Evolutionary conservation across 2,797 vertebrate genomes (phyloP).

Genomic region (Hydrocynus forskahlii): DNA sequence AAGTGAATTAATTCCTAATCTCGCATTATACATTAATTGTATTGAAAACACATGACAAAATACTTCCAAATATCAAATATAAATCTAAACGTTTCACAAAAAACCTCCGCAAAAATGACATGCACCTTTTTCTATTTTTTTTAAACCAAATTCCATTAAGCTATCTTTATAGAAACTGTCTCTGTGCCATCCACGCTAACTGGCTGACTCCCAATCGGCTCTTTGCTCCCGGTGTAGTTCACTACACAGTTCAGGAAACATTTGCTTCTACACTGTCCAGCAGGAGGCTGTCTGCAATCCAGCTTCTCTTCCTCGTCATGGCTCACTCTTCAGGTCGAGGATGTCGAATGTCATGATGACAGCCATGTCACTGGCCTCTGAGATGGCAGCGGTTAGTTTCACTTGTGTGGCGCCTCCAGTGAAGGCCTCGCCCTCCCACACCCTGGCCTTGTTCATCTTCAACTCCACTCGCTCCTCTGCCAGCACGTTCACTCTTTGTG

Average conservation of each 20-base stretch:
- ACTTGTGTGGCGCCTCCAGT: constrained; percentile 66
- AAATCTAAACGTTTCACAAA: not conserved
- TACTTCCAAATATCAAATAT: not conserved
- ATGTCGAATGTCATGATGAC: constrained; percentile 80
- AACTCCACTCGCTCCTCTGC: constrained; percentile 73
- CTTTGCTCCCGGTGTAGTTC: not conserved
- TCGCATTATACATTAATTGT: not conserved
- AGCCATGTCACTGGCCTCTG: constrained; percentile 71
- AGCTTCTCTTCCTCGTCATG: constrained; percentile 48
- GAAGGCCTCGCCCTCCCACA: constrained; percentile 80
- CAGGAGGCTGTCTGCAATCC: not conserved
- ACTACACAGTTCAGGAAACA: not conserved
- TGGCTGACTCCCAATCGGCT: not conserved
- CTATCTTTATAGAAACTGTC: not conserved
- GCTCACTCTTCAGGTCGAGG: constrained; percentile 58
- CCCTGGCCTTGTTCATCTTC: constrained; percentile 71
- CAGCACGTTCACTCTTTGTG: constrained; percentile 71
- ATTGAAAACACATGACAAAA: not conserved
- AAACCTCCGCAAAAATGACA: not conserved
- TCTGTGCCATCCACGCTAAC: not conserved
- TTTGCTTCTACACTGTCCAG: not conserved
- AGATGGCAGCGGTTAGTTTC: constrained; percentile 73
- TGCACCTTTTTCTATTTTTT: not conserved
- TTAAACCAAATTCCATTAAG: not conserved
- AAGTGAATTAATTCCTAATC: not conserved